Base-by-base conservation (phyloP, 2,888 invertebrate genomes). In the Mayetiola destructor region DNA sequence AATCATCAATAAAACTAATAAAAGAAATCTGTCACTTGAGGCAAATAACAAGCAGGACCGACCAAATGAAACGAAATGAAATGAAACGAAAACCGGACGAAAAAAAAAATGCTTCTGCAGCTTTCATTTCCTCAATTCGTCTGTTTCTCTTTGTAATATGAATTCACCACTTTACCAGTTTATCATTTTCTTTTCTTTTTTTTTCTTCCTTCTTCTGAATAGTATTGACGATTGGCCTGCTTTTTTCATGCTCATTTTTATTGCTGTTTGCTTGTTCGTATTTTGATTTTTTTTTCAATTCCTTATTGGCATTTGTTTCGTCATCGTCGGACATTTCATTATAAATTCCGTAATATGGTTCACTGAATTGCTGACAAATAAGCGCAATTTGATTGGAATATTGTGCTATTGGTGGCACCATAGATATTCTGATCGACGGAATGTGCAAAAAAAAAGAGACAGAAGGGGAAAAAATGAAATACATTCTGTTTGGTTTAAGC, bases 1-100 rank as follows among this genome's bases (percentile, higher is more conserved):
- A 23, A 40, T 23, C 40, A 40, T 40, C 40, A 40, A 40, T 40
- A 40, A 40, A 40, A 40, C 20, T 40, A 40, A 40, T 40, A 40
- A 40, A 40, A 21, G 40, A 40, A 40, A 40, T 40, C 40, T 40
- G 40, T 40, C 40, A 40, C 40, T 40, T 10, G 20, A 21, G 40
- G 40, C 40, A n/a, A 39, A 12, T 36, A n/a, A n/a, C n/a, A n/a
- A n/a, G n/a, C n/a, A n/a, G n/a, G n/a, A n/a, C n/a, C n/a, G n/a
- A n/a, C n/a, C n/a, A n/a, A n/a, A n/a, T n/a, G n/a, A n/a, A n/a
- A n/a, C n/a, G n/a, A n/a, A n/a, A n/a, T n/a, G n/a, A n/a, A n/a
- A n/a, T n/a, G n/a, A n/a, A n/a, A n/a, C n/a, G n/a, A n/a, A n/a
- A n/a, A n/a, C n/a, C n/a, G n/a, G n/a, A n/a, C n/a, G n/a, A n/a